Base-by-base conservation (phyloP, 2,888 invertebrate species). In the Diadegma fenestrale region DNA sequence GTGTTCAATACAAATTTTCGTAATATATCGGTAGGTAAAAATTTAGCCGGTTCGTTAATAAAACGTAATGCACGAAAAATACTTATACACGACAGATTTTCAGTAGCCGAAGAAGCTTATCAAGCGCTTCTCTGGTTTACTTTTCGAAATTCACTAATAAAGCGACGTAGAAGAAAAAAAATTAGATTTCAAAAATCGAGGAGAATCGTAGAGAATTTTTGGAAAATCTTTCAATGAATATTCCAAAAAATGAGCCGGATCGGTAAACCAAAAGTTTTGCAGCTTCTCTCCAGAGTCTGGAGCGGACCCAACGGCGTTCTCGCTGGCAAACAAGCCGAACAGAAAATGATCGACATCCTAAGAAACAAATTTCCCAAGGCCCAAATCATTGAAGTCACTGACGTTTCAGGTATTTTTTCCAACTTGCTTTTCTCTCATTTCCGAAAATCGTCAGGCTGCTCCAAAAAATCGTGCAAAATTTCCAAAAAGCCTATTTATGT, bases 331-430 rank as follows among this genome's bases (percentile, higher is more conserved):
- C 88, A 93, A 77, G 92, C 92, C 26, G 94, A 92, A 87, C 92
- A 93, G 63, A 92, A 94, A 89, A 94, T 95, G 89, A 92, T 91
- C 86, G 87, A 90, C 51, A 94, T 95, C 82, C 90, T 95, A 77
- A 91, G 91, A 82, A 90, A 92, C 71, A 94, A 91, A 83, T 95
- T 97, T 91, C 97, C 97, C 0, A 94, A 95, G 72, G 96, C 97
- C 14, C 95, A 95, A 12, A 94, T 94, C 66, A 95, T 97, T 79
- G 95, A 96, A 91, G 96, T 97, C 0, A 95, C 95, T 82, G 97
- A 97, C 90, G 96, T 97, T 66, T 97, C 97, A 19, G 95, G 95
- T 94, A 91, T 91, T 64, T 48, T 37, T 58, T 26, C 0, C 10
- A 22, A 26, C 2, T 12, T 2, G 54, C 3, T 26, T 41, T 14